Conservation (phyloP, 2,888 invertebrate genomes). For the Agrilus cyanescens region DNA sequence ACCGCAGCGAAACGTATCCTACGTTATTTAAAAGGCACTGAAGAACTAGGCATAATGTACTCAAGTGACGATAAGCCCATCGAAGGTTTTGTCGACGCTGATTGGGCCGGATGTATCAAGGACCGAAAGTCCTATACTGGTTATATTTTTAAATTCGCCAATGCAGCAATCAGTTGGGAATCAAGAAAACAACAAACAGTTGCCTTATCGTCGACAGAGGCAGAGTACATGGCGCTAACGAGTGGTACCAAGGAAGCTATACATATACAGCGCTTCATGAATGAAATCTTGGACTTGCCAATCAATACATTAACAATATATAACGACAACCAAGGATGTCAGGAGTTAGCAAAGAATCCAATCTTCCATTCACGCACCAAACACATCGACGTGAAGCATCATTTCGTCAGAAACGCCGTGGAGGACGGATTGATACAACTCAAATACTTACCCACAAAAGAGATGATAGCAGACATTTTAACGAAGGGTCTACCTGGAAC, state of each 20-base stretch:
- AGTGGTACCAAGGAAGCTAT: conserved; percentile 10
- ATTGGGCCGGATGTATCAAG: conserved; percentile 12
- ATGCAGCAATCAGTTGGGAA: conserved; percentile 4
- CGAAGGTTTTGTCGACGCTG: conserved; percentile 11
- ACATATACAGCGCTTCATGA: conserved; percentile 5
- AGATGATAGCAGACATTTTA: conserved; percentile 8
- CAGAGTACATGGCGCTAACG: neutral
- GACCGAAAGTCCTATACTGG: conserved; percentile 16
- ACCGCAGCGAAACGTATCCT: conserved; percentile 14
- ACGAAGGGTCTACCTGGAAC: conserved; percentile 6
- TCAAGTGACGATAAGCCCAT: conserved; percentile 1
- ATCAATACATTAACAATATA: neutral
- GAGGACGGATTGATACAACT: conserved; percentile 3
- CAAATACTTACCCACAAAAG: conserved; percentile 3
- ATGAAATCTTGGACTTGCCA: conserved; percentile 3
- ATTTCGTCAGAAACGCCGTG: conserved; percentile 7
- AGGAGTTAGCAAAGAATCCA: conserved; percentile 9
- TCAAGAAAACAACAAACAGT: conserved; percentile 7
- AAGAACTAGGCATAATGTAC: conserved; percentile 8
- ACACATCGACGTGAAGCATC: conserved; percentile 10
- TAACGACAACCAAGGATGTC: conserved; percentile 7
- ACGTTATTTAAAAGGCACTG: conserved; percentile 13
- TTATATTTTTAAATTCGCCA: conserved; percentile 6
- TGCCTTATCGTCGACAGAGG: conserved; percentile 9
- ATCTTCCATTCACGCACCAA: conserved; percentile 10